These are phyloP conservation scores for Lagorchestes hirsutus DNA, from an alignment of 2,797 vertebrate species.

Conservation along the genomic window DNA sequence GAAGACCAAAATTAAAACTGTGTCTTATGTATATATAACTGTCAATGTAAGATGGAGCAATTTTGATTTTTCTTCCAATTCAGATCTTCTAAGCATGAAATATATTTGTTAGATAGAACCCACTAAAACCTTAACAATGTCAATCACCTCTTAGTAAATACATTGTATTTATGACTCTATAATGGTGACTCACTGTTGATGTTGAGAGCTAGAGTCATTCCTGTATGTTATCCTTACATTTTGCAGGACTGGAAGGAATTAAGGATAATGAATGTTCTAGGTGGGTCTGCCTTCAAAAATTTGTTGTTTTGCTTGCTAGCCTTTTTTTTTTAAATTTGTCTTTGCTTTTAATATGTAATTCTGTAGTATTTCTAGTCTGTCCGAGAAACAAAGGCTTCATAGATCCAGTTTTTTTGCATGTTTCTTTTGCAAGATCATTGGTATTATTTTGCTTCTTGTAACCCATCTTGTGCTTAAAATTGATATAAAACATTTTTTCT, in stretches of 20 bases:
- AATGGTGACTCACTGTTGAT: neutral
- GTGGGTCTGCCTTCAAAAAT: conserved; percentile 4
- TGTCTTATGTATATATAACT: neutral
- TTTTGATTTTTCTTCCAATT: conserved; percentile 28
- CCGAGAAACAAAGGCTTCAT: conserved; percentile 39
- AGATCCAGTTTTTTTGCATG: conserved; percentile 12
- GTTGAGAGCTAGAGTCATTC: neutral
- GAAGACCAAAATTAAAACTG: conserved; percentile 16
- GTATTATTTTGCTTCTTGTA: conserved; percentile 32
- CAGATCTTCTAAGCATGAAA: conserved; percentile 23
- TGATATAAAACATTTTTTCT: conserved; percentile 42
- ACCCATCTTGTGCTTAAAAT: conserved; percentile 36
- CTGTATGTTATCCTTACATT: conserved; percentile 44
- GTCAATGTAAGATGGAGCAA: conserved; percentile 29
- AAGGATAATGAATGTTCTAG: conserved; percentile 43
- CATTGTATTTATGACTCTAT: neutral
- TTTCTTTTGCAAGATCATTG: conserved; percentile 53
- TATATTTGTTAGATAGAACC: conserved; percentile 26
- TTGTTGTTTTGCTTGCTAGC: conserved; percentile 43
- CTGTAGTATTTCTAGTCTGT: conserved; percentile 19
- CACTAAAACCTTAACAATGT: conserved; percentile 22
- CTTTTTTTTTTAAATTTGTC: conserved; percentile 16
- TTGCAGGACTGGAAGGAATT: conserved; percentile 29
- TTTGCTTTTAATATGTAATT: conserved; percentile 55
- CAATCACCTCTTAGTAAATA: neutral